These are phyloP conservation scores for Dascyllus trimaculatus DNA, from an alignment of 2,113 vertebrate species.

Conservation along the genomic window DNA sequence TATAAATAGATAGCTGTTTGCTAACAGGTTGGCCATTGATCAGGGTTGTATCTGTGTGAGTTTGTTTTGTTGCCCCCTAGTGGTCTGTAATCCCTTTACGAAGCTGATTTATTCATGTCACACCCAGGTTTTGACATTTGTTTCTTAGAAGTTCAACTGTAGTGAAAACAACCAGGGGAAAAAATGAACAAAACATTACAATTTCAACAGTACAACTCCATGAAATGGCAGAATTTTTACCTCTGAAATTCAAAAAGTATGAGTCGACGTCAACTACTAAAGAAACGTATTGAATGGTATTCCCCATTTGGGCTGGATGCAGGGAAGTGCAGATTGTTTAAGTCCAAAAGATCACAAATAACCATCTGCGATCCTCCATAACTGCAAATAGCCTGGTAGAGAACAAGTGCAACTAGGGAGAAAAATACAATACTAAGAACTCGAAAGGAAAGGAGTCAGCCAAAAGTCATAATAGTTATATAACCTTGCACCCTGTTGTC, in stretches of 20 bases:
- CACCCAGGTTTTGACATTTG: no score
- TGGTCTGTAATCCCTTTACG: no score
- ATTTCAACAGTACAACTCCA: background rate
- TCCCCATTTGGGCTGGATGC: conserved; percentile 29
- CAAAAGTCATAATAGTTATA: conserved; percentile 40
- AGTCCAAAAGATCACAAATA: conserved; percentile 34
- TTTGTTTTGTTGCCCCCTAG: no score
- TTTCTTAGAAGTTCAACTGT: background rate
- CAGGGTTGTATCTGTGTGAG: no score
- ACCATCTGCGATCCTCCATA: conserved; percentile 28
- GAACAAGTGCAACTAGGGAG: conserved; percentile 42
- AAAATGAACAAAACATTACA: background rate
- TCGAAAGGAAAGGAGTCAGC: conserved; percentile 37
- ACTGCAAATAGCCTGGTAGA: conserved; percentile 16
- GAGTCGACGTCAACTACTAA: background rate
- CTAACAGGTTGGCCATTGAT: no score
- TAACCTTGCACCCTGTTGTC: conserved; percentile 45
- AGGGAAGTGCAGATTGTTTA: conserved; percentile 6
- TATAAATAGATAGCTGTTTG: no score
- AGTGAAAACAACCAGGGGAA: background rate
- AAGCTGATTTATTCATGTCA: no score
- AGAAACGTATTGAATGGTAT: conserved; percentile 20
- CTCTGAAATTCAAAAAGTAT: background rate
- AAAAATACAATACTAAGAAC: conserved; percentile 27
- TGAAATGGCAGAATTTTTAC: background rate